Base-by-base conservation (phyloP, 2,888 invertebrate genomes). In the Tanaodytes sp. region DNA sequence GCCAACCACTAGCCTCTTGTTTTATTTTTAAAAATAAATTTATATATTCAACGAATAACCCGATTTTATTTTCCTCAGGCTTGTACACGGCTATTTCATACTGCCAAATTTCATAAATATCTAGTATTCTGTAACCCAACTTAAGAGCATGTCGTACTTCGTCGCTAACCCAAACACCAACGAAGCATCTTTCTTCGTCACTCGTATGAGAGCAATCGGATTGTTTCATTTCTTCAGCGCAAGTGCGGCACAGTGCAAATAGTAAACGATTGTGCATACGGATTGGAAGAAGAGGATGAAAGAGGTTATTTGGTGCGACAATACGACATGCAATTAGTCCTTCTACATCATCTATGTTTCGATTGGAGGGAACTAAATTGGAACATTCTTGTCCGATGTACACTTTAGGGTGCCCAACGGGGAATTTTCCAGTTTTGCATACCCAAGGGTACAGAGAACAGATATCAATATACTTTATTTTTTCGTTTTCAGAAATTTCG, bases 141-240 rank as follows among this genome's bases (percentile, higher is more conserved):
- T 73, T 31, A 0, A 80, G 20, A 4, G 84, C 84, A 64, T 76
- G 78, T 23, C 73, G 20, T 0, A 85, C 42, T 68, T 85, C 84
- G 12, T 78, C 79, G 0, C 76, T 73, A 14, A 82, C 78, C 81
- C 80, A 85, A 1, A 82, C 82, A 6, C 84, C 79, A 0, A 40
- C 55, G 2, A 83, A 55, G 3, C 48, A 18, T 14, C 79, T 68
- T 9, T 79, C 73, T 1, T 46, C 16, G 18, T 70, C 67, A 9
- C 77, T 67, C 12, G 51, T 68, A 66, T 84, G 82, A 14, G 11
- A 4, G n/a, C 33, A 33, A 3, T 33, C 33, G 3, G 33, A 33
- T 33, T 33, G 33, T 33, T 3, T 33, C n/a, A 33, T n/a, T 33
- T 33, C 6, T 33, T 9, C 12, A 33, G n/a, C 11, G n/a, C 33